phyloP scores from a whole-genome alignment of 2,888 invertebrate genomes.

The Seira ritae region DNA sequence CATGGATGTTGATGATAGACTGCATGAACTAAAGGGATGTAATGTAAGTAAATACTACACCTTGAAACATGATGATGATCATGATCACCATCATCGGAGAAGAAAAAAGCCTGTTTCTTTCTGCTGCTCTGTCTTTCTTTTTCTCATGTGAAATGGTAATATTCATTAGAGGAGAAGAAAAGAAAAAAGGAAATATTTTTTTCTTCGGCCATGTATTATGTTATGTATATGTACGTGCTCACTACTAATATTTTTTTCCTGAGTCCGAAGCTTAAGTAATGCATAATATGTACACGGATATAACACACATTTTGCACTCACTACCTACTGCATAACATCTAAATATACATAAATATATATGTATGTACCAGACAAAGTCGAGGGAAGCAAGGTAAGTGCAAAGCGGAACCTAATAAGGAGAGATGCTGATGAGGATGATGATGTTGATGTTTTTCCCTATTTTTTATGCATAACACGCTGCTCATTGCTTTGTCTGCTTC shows the following conservation, averaged over 20 bases:
- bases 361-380: not conserved
- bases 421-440: conserved; percentile 3
- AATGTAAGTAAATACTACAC: conserved; percentile 8
- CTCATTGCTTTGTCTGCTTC: not conserved
- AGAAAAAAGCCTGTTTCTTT: conserved; percentile 1
- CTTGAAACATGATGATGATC: conserved; percentile 7
- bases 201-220: conserved; percentile 11
- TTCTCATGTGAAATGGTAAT: conserved; percentile 36
- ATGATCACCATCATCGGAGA: not conserved
- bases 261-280: not conserved
- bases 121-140: conserved; percentile 36
- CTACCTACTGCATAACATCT: not conserved
- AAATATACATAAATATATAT: too few species aligned
- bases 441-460: not conserved
- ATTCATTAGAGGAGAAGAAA: conserved; percentile 26
- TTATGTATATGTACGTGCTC: not conserved
- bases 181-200: conserved; percentile 42
- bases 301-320: conserved; percentile 2
- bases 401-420: conserved; percentile 26
- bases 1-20: not conserved
- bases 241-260: not conserved
- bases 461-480: conserved; percentile 43
- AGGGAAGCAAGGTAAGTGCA: conserved; percentile 11
- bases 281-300: conserved; percentile 9
- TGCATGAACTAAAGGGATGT: not conserved